Percentiles rank a stretch among this genome's conserved stretches.
These are phyloP conservation scores for Cartodere bifasciata DNA, from an alignment of 2,888 invertebrate genomes.

Conservation along the genomic window DNA sequence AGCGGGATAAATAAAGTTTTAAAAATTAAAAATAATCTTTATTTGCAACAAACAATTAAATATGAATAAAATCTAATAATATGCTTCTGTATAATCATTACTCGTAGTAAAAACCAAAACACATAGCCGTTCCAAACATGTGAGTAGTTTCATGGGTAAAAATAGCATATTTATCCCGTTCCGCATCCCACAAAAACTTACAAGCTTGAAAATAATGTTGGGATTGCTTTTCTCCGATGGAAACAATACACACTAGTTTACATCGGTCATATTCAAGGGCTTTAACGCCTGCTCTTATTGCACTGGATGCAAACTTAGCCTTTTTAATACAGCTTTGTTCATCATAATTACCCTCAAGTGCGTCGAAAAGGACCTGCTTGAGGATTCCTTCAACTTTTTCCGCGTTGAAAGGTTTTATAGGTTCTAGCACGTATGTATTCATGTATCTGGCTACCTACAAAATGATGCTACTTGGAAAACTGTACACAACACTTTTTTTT, in stretches of 20 bases:
- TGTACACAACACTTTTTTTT: no score
- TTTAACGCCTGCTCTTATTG: conserved; percentile 47
- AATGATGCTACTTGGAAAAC: no score
- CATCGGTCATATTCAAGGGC: conserved; percentile 55
- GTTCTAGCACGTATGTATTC: conserved; percentile 52
- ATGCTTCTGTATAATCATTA: no score
- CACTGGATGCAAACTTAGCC: conserved; percentile 43
- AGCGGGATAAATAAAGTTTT: no score
- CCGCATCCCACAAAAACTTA: conserved; percentile 56
- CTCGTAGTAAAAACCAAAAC: conserved; percentile 58
- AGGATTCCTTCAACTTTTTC: conserved; percentile 49
- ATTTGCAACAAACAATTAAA: no score
- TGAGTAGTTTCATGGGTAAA: conserved; percentile 49
- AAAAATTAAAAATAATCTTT: no score
- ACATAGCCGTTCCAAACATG: conserved; percentile 48
- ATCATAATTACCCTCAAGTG: conserved; percentile 47
- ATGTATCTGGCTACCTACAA: conserved; percentile 37
- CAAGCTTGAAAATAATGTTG: conserved; percentile 50
- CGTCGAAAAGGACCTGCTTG: conserved; percentile 43
- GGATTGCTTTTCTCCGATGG: conserved; percentile 53
- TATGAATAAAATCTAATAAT: no score
- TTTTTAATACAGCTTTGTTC: conserved; percentile 43
- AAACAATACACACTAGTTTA: conserved; percentile 49
- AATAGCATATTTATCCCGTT: conserved; percentile 48
- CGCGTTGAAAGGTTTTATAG: conserved; percentile 47